Evolutionary conservation across 1,140 invertebrate species (phyloP), one percentile per base, ranked within the genome.

Genomic region (Drosophila arizonae): DNA sequence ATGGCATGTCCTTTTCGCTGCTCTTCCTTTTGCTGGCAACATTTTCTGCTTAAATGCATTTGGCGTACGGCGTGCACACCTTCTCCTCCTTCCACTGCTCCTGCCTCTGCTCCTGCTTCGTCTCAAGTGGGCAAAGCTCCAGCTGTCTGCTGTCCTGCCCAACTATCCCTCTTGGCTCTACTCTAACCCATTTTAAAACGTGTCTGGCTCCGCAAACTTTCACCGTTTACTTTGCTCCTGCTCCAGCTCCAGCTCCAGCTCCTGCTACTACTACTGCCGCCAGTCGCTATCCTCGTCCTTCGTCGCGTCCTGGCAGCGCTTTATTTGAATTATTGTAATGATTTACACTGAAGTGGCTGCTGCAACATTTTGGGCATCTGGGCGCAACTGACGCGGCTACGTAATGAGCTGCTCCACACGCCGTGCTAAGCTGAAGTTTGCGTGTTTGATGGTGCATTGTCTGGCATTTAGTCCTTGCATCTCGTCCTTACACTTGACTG

Each of bases 41-140:
- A 87, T 82, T 79, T 88, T 79, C 72, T 54, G 62, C 79, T 88
- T 82, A 87, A 87, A 88, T 88, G 82, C 84, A 79, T 88, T 87
- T 88, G 79, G 69, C 73, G 79, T 70, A 43, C 2, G 21, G 21
- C 21, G 21, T 24, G 1, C 5, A 30, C 28, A 6, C 28, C 28
- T 6, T 50, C 28, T 67, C 66, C 51, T 52, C 61, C 78, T 86
- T 9, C 33, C 1, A 8, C 36, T 11, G 3, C 4, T 39, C 9
- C 10, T 13, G 3, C 76, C 78, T 6, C 33, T 33, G 51, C 28
- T 60, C 0, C 8, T 36, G 33, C 76, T 81, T 64, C 61, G 82
- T 87, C 82, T 86, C 76, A 72, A 87, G 81, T 82, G 78, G 74
- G 57, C 57, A 55, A 64, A 50, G 43, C 36, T 60, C 46, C 41